Evolutionary conservation across 2,888 invertebrate species (phyloP), one percentile per base, ranked within the genome.

Genomic region (Lasioglossum vierecki): DNA sequence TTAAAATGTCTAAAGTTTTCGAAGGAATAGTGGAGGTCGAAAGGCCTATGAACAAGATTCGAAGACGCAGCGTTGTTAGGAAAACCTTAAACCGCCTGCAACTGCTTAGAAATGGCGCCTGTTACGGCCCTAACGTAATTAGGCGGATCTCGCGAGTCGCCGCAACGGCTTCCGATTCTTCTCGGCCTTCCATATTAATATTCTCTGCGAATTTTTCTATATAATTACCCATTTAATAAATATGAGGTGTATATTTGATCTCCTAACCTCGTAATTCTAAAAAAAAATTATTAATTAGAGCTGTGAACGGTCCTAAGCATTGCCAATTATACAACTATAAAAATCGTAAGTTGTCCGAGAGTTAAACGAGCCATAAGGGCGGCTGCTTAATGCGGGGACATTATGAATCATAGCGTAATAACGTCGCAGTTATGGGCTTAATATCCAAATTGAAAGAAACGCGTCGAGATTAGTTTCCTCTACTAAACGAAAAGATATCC

Each of bases 151-250:
- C 72, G 73, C 66, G 73, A 70, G 44, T 82, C 78, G 81, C 78
- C 68, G 80, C 83, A 84, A 87, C 87, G 83, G 86, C 86, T 86
- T 87, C 86, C 86, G 80, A 82, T 86, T 86, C 78, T 84, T 80
- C 79, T 83, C 79, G 71, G 74, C 76, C 84, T 81, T 87, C 70
- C 76, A 13, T 15, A 53, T 9, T 53, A 53, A 53, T 53, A 9
- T 53, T 53, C 22, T 53, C 8, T 3, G 6, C 8, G 22, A 53
- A 53, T 22, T 53, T 53, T 30, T 1, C 30, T 30, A 30, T 30
- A 30, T 30, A 30, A 30, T 30, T 30, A 30, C 30, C 30, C 35
- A 35, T 35, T 35, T 35, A 35, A 35, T 35, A 35, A 35, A 35
- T 35, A 35, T 3, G 35, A 35, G 35, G 2, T 35, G 3, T 35